Evolutionary conservation across 2,113 vertebrate species (phyloP).

Genomic region (Micronycteris hirsuta): DNA sequence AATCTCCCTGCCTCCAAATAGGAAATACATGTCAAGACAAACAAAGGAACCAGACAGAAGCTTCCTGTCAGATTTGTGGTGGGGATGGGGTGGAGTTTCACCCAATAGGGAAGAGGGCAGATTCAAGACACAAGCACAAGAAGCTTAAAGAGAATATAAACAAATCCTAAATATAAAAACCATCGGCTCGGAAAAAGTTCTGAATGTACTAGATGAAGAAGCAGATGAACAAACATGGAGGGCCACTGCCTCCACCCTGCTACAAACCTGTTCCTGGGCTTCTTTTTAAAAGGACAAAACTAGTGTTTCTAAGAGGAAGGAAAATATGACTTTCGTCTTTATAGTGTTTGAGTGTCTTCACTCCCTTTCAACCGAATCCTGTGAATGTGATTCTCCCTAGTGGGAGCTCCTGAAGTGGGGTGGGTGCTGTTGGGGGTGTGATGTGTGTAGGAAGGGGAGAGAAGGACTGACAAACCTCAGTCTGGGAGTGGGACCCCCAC

Average conservation of each 20-base stretch:
- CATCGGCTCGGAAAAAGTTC: no score
- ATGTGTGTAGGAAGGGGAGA: accelerated
- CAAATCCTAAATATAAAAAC: not conserved
- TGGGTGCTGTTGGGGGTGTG: accelerated
- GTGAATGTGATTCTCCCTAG: not conserved
- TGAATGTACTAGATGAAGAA: not conserved
- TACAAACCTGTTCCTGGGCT: not conserved
- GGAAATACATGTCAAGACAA: slow-evolving; percentile 29
- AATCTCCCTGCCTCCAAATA: not conserved
- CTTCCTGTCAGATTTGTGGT: not conserved
- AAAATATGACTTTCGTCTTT: not conserved
- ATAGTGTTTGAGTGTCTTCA: not conserved
- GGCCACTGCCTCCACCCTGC: not conserved
- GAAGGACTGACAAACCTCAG: not conserved
- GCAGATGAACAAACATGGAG: not conserved
- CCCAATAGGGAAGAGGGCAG: not conserved
- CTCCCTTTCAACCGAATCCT: not conserved
- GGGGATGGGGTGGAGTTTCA: not conserved
- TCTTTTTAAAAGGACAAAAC: not conserved
- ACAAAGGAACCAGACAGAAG: slow-evolving; percentile 32
- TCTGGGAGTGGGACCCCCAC: not conserved
- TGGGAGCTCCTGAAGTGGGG: accelerated
- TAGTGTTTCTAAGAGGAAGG: not conserved
- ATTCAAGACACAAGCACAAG: not conserved
- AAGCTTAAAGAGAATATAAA: not conserved